A percentile compares a stretch with the other conserved stretches of the same genome.
These are phyloP conservation scores for Parambassis ranga DNA, from an alignment of 2,797 vertebrate genomes.

Conservation along the genomic window DNA sequence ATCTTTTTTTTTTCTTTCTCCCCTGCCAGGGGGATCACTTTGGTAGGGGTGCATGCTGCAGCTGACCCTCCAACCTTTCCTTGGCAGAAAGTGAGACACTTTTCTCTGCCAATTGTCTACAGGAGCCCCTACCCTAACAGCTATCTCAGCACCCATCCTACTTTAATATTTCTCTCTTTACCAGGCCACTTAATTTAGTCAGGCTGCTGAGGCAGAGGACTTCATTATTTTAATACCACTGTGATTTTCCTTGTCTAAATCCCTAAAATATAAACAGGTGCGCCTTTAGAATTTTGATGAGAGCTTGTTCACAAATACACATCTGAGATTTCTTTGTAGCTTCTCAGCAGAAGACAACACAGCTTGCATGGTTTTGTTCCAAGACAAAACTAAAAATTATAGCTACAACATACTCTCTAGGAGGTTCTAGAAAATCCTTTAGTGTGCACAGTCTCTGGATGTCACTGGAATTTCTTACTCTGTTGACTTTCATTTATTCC, in stretches of 20 bases:
- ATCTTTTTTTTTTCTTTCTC: not conserved
- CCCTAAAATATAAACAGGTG: conserved; percentile 50
- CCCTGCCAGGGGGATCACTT: conserved; percentile 16
- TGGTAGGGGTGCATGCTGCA: not conserved
- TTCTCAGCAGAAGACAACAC: conserved; percentile 18
- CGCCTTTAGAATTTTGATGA: conserved; percentile 52
- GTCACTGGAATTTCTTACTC: not conserved
- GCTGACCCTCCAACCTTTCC: conserved; percentile 24
- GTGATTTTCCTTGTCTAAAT: conserved; percentile 42
- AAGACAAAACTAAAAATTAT: conserved; percentile 16
- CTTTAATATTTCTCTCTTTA: conserved; percentile 30
- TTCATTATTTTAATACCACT: conserved; percentile 28
- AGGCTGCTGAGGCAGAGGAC: not conserved
- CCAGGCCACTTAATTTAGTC: conserved; percentile 35
- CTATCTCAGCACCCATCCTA: conserved; percentile 10
- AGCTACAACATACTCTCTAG: not conserved
- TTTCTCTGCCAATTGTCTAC: conserved; percentile 48
- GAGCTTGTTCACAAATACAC: conserved; percentile 22
- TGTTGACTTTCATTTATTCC: too few species aligned
- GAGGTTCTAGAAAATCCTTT: not conserved
- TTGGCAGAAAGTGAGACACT: conserved; percentile 31
- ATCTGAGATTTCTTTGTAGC: conserved; percentile 33
- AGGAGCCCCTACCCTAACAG: conserved; percentile 35
- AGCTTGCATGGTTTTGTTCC: conserved; percentile 31
- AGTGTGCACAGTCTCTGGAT: not conserved